Evolutionary conservation across 2,888 invertebrate genomes (phyloP).

Genomic region (Cheilosia impressa): DNA sequence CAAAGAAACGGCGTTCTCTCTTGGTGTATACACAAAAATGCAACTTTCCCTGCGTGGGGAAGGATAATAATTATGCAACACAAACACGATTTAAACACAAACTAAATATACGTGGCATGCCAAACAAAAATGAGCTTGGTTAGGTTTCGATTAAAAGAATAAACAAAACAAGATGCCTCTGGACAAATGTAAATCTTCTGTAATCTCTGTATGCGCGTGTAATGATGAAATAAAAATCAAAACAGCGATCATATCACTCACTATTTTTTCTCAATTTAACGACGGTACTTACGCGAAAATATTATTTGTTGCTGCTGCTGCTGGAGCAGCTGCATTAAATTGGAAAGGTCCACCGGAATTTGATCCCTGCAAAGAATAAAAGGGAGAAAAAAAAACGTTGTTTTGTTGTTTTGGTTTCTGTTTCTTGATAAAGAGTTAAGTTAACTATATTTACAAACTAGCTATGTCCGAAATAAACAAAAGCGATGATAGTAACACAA

Average conservation of each 20-base stretch:
- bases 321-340: constrained; percentile 81
- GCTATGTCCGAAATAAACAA: constrained; percentile 26
- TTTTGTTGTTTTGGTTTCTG: constrained; percentile 54
- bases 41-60: constrained; percentile 1
- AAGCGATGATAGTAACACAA: constrained; percentile 5
- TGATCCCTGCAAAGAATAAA: constrained; percentile 81
- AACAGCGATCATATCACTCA: constrained; percentile 18
- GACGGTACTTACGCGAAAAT: constrained; percentile 83
- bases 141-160: constrained; percentile 9
- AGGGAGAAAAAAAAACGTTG: constrained; percentile 41
- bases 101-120: constrained; percentile 46
- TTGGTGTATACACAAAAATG: constrained; percentile 26
- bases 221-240: constrained; percentile 43
- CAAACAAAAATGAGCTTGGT: constrained; percentile 42
- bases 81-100: constrained; percentile 14
- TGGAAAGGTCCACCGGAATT: constrained; percentile 83
- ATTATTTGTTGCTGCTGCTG: constrained; percentile 81
- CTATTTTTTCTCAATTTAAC: constrained; percentile 35
- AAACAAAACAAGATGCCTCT: constrained; percentile 35
- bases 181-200: constrained; percentile 19
- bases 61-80: background rate
- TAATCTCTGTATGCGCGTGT: background rate
- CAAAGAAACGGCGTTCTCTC: constrained; percentile 7
- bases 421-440: constrained; percentile 28
- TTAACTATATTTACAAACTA: constrained; percentile 19